Evolutionary conservation across 2,797 vertebrate species (phyloP), one percentile per base, ranked within the genome.

Genomic region (Enteromius fasciolatus): DNA sequence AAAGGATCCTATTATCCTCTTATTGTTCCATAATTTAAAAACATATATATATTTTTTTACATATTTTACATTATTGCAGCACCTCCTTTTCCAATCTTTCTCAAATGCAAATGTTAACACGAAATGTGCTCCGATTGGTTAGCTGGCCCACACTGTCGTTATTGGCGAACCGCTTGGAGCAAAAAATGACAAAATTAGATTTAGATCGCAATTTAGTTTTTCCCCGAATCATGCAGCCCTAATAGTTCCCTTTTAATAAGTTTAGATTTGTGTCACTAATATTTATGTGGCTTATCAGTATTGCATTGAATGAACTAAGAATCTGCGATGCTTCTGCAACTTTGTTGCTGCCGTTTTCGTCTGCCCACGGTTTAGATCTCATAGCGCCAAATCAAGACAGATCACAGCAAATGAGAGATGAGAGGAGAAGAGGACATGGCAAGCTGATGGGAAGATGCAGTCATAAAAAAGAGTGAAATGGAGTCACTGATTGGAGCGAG

Each of bases 391-490:
- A 83, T 83, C 74, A 83, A 76, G 74, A 25, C 67, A 44, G 76
- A 36, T 57, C 70, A 64, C 25, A 75, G 48, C 52, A 73, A 75
- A 70, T 72, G 46, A 48, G 39, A 72, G 48, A 69, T 74, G 78
- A 41, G 78, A 61, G 79, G 63, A 67, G 79, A 80, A 48, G 61
- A 50, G 33, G 78, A 73, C 63, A 83, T 73, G 63, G 61, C 79
- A 33, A 70, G 67, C 61, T 73, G 85, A 83, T 64, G 54, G 78
- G 64, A 74, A 76, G 85, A 81, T 46, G 77, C 80, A 68, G 76
- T n/a, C 46, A 70, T 66, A 73, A 70, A 73, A 70, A 64, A 46
- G 25, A 52, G n/a, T 12, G 50, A 39, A 81, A 77, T 59, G 9
- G 74, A 66, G 66, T 48, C 57, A 41, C 61, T 73, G 69, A 85